These are phyloP conservation scores for Syndactyla subalaris DNA, from an alignment of 2,797 vertebrate species.

Conservation along the genomic window DNA sequence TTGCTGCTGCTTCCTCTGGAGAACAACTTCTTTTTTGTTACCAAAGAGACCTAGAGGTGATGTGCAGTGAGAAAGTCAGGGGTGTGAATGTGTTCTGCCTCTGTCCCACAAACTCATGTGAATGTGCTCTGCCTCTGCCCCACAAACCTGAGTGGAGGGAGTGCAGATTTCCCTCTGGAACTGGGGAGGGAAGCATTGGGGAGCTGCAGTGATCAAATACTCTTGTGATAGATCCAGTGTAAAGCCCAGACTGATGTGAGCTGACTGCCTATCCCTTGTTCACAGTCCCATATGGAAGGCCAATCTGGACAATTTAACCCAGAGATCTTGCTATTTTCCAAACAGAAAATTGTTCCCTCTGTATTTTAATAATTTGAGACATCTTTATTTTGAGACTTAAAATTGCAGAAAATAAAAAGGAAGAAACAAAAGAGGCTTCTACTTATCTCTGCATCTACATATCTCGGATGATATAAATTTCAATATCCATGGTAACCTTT, in stretches of 20 bases:
- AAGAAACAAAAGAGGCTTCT: not conserved
- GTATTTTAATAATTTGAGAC: not conserved
- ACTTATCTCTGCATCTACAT: not conserved
- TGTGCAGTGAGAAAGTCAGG: rapidly evolving
- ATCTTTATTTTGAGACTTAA: not conserved
- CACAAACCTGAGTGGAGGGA: rapidly evolving
- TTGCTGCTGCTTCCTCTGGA: not conserved
- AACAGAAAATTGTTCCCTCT: not conserved
- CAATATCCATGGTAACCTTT: not conserved
- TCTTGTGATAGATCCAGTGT: not conserved
- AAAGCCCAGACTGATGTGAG: rapidly evolving
- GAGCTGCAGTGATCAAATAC: not conserved
- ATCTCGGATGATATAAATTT: not conserved
- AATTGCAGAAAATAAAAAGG: not conserved
- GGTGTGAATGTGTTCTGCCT: not conserved
- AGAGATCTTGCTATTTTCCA: not conserved
- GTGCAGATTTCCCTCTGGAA: not conserved
- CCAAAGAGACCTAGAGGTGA: not conserved
- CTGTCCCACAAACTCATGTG: not conserved
- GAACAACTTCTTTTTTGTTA: not conserved
- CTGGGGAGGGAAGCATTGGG: not conserved
- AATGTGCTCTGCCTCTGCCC: not conserved
- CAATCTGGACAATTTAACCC: not conserved
- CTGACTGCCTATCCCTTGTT: not conserved
- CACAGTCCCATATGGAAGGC: not conserved